These are phyloP conservation scores for Drosophila cognata DNA, from an alignment of 2,888 invertebrate genomes.

Conservation along the genomic window DNA sequence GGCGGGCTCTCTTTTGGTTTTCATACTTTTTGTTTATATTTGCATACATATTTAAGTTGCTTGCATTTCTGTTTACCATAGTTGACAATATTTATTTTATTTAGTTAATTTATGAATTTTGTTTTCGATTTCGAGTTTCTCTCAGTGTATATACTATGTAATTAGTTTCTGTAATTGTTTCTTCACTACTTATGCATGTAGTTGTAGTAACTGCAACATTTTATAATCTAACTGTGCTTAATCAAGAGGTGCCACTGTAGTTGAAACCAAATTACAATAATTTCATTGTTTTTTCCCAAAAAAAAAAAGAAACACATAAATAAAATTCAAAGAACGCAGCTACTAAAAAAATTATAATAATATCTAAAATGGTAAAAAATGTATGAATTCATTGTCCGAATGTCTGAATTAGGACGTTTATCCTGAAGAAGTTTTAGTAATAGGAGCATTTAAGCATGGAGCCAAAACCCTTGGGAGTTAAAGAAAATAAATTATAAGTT, in stretches of 20 bases:
- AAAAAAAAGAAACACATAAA: not conserved
- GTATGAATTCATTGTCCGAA: not conserved
- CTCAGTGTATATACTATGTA: slow-evolving; percentile 19
- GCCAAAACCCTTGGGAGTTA: not conserved
- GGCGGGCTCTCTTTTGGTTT: slow-evolving; percentile 10
- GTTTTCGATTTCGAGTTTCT: slow-evolving; percentile 11
- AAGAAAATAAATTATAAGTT: not conserved
- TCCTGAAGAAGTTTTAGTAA: not conserved
- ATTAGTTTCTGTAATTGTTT: slow-evolving; percentile 24
- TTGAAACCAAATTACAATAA: slow-evolving; percentile 21
- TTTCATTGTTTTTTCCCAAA: not conserved
- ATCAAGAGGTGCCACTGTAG: slow-evolving; percentile 51
- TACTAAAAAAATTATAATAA: not conserved
- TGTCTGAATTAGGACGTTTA: not conserved
- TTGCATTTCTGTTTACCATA: slow-evolving; percentile 33
- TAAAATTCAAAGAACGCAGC: not conserved
- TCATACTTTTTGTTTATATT: slow-evolving; percentile 23
- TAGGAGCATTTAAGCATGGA: not conserved
- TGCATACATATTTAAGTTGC: slow-evolving; percentile 46
- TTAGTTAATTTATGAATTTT: slow-evolving; percentile 34
- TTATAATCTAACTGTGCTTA: slow-evolving; percentile 53
- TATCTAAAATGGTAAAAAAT: not conserved
- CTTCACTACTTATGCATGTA: slow-evolving; percentile 34
- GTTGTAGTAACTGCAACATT: slow-evolving; percentile 56
- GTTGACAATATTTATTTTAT: slow-evolving; percentile 48